phyloP scores from a whole-genome alignment of 1,140 invertebrate species.

The Asbolus verrucosus region DNA sequence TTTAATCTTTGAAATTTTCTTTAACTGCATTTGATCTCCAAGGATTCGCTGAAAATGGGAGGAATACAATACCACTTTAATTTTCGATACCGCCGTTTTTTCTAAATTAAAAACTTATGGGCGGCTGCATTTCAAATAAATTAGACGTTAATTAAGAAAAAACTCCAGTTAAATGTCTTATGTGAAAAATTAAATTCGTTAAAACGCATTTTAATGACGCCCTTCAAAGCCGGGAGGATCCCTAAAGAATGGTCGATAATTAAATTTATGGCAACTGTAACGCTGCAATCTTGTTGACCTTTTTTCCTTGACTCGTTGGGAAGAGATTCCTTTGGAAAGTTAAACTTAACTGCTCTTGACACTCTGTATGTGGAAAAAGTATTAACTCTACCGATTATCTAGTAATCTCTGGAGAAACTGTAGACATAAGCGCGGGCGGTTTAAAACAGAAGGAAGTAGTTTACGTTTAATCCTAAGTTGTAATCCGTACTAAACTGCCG shows the following conservation, averaged over 20 bases:
- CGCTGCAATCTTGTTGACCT: too few relatives aligned
- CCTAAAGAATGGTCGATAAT: too few relatives aligned
- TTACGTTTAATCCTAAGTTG: constrained; percentile 48
- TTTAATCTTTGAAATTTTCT: too few relatives aligned
- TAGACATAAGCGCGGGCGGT: constrained; percentile 32
- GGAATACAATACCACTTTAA: too few relatives aligned
- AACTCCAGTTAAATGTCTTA: constrained; percentile 1
- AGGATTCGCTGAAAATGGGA: too few relatives aligned
- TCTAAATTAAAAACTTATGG: background rate
- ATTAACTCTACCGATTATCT: constrained; percentile 37
- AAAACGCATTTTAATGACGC: constrained; percentile 6
- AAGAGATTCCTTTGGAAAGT: too few relatives aligned
- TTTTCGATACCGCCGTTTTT: background rate
- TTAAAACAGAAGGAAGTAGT: constrained; percentile 37
- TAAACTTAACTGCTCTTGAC: background rate
- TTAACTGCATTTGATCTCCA: too few relatives aligned
- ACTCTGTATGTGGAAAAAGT: constrained; percentile 30
- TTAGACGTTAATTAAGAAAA: constrained; percentile 3
- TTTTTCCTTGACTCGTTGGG: too few relatives aligned
- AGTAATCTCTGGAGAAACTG: constrained; percentile 27
- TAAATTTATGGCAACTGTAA: too few relatives aligned
- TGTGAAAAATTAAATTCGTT: background rate
- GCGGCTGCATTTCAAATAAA: background rate
- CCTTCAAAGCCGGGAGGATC: too few relatives aligned
- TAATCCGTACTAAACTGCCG: constrained; percentile 57